Conservation (phyloP, 2,888 invertebrate species). For the Crematogaster levior region DNA sequence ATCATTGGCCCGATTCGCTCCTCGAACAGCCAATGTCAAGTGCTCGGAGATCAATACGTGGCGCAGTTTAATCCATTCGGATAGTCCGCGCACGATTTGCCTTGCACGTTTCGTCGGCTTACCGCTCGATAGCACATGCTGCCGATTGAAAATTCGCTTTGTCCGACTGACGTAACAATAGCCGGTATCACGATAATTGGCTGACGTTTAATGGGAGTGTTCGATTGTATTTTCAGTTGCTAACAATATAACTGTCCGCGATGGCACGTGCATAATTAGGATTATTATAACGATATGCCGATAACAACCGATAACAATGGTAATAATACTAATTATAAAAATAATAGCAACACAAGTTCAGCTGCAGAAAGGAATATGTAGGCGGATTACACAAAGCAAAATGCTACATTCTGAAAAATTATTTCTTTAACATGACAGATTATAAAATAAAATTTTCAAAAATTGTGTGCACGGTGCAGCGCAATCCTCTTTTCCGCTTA, state of each 20-base stretch:
- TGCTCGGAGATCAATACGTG: constrained; percentile 19
- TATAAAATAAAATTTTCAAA: background rate
- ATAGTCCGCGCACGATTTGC: constrained; percentile 24
- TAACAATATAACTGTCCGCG: constrained; percentile 31
- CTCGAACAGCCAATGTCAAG: constrained; percentile 37
- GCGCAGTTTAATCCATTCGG: constrained; percentile 22
- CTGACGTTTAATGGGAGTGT: constrained; percentile 46
- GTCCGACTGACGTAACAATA: constrained; percentile 35
- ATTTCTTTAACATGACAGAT: background rate
- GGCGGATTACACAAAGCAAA: background rate
- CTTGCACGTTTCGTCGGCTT: constrained; percentile 9
- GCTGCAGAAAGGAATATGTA: background rate
- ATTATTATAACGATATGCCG: constrained; percentile 9
- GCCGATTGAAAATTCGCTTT: constrained; percentile 39
- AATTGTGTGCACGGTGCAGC: background rate
- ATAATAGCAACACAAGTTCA: background rate
- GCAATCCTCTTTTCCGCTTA: background rate
- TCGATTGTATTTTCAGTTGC: constrained; percentile 35
- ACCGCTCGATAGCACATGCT: background rate
- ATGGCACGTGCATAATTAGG: constrained; percentile 34
- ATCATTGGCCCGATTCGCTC: constrained; percentile 30
- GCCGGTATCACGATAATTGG: constrained; percentile 42
- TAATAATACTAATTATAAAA: constrained; percentile 38
- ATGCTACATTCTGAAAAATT: background rate
- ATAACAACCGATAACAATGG: background rate